Evolutionary conservation across 2,888 invertebrate genomes (phyloP).

Genomic region (Drosophila acutilabella): DNA sequence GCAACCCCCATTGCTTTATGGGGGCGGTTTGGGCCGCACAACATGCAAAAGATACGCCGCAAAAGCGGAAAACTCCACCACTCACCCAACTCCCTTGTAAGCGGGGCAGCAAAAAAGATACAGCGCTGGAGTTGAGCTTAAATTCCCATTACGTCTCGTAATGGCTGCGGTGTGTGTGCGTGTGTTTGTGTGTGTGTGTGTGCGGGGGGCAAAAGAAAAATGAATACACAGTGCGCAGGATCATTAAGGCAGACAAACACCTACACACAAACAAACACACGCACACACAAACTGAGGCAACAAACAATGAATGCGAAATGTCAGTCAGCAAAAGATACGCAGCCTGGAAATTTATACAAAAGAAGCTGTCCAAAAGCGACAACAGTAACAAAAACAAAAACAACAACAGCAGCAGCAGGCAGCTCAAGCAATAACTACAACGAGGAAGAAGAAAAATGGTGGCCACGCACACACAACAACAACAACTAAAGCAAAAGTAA

Average conservation of each 20-base stretch:
- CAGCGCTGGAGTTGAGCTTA: slow-evolving; percentile 69
- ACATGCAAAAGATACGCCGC: slow-evolving; percentile 79
- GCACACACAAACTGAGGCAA: slow-evolving; percentile 23
- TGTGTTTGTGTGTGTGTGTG: slow-evolving; percentile 26
- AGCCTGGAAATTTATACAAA: slow-evolving; percentile 69
- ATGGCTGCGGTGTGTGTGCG: slow-evolving; percentile 72
- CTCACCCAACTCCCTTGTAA: slow-evolving; percentile 2
- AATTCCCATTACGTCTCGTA: slow-evolving; percentile 82
- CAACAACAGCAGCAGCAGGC: slow-evolving; percentile 12
- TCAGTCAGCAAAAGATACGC: slow-evolving; percentile 68
- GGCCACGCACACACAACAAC: slow-evolving; percentile 47
- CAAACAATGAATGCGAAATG: slow-evolving; percentile 69
- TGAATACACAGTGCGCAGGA: slow-evolving; percentile 82
- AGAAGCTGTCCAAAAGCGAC: slow-evolving; percentile 58
- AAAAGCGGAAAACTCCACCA: slow-evolving; percentile 71
- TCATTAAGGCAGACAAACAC: slow-evolving; percentile 71
- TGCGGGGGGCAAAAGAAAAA: slow-evolving; percentile 65
- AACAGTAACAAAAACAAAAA: slow-evolving; percentile 37
- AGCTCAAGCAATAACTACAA: slow-evolving; percentile 21
- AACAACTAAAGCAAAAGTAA: slow-evolving; percentile 25
- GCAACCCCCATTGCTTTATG: slow-evolving; percentile 45
- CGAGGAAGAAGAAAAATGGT: slow-evolving; percentile 53
- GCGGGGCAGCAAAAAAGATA: slow-evolving; percentile 37
- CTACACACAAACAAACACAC: slow-evolving; percentile 46
- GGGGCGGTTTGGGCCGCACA: slow-evolving; percentile 52